phyloP scores from a whole-genome alignment of 2,113 vertebrate species.

The Platysteira castanea region DNA sequence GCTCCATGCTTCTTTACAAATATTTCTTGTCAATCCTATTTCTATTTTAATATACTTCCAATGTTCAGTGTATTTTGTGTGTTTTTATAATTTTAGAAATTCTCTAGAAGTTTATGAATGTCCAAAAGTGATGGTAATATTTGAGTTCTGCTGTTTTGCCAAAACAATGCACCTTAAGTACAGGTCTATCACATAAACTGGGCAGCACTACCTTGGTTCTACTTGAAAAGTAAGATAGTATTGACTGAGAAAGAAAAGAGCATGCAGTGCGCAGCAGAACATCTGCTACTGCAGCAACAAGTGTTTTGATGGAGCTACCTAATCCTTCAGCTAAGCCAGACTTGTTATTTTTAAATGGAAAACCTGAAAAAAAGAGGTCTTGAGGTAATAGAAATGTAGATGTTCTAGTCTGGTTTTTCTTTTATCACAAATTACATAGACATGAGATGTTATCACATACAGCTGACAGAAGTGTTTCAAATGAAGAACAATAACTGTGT shows the following conservation, averaged over 20 bases:
- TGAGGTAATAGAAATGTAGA: neutral
- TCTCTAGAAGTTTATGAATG: neutral
- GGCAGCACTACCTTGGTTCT: too few species aligned
- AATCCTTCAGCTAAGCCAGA: neutral
- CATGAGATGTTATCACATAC: neutral
- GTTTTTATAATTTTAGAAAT: neutral
- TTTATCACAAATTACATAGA: neutral
- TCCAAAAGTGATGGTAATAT: neutral
- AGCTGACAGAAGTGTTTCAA: neutral
- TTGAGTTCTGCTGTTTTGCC: neutral
- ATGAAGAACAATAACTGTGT: neutral
- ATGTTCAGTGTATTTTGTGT: neutral
- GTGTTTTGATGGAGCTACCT: neutral
- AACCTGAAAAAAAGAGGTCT: neutral
- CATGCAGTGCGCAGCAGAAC: neutral
- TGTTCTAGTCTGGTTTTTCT: neutral
- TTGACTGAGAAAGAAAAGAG: neutral
- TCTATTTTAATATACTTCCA: neutral
- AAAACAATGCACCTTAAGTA: neutral
- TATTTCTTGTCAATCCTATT: neutral
- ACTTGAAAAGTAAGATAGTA: neutral
- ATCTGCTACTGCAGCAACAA: neutral
- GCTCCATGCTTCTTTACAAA: neutral
- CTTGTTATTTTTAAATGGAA: neutral
- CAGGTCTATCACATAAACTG: neutral